Percentiles rank a stretch among this genome's conserved stretches.
Conservation (phyloP, 2,888 invertebrate species). For the Ornithoptera alexandrae region DNA sequence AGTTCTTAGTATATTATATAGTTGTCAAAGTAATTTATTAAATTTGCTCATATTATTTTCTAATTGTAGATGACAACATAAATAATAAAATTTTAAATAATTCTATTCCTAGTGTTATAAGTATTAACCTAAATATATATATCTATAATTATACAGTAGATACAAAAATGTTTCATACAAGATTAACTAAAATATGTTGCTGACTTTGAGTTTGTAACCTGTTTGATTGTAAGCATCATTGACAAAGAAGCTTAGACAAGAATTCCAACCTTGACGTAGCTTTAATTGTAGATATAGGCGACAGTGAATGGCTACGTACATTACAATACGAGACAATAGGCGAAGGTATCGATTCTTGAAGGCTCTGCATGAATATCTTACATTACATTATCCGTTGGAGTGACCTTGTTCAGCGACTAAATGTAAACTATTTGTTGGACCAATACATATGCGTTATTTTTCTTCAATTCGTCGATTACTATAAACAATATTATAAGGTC, state of each 20-base stretch:
- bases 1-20: not conserved
- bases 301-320: slow-evolving; percentile 56
- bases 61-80: no score
- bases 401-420: slow-evolving; percentile 23
- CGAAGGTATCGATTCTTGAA: slow-evolving; percentile 43
- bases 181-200: slow-evolving; percentile 8
- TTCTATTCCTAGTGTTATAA: not conserved
- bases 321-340: slow-evolving; percentile 53
- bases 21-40: not conserved
- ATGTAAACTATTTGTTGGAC: slow-evolving; percentile 4
- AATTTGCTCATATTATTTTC: no score
- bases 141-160: not conserved
- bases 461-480: not conserved
- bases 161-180: not conserved
- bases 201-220: slow-evolving; percentile 19
- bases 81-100: no score
- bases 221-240: slow-evolving; percentile 27
- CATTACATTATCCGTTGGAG: slow-evolving; percentile 5
- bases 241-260: slow-evolving; percentile 36
- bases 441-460: not conserved
- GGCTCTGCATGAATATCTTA: slow-evolving; percentile 42
- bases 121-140: not conserved
- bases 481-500: no score
- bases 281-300: slow-evolving; percentile 51
- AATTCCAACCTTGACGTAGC: slow-evolving; percentile 52